These are phyloP conservation scores for Eriosoma lanigerum DNA, from an alignment of 1,140 invertebrate genomes.

Conservation along the genomic window DNA sequence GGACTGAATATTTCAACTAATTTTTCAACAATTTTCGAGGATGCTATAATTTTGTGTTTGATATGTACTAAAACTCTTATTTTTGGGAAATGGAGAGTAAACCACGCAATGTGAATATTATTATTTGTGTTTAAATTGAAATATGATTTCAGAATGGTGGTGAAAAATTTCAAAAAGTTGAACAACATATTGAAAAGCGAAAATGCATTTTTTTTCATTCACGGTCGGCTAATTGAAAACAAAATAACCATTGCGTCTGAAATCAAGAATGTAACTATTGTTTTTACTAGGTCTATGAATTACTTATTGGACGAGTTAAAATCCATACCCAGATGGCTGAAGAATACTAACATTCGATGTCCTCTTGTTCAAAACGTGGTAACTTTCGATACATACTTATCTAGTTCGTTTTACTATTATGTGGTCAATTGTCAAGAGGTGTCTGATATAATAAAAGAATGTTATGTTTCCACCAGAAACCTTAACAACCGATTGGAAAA, in stretches of 20 bases:
- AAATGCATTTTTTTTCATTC: not conserved
- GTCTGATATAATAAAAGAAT: not conserved
- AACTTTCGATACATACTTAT: not conserved
- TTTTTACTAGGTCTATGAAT: not conserved
- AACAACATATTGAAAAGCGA: not conserved
- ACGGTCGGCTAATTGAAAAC: not conserved
- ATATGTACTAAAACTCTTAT: not conserved
- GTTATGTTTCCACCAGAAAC: not conserved
- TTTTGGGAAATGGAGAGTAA: not conserved
- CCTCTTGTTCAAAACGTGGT: not conserved
- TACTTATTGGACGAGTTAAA: not conserved
- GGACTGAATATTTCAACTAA: too few relatives aligned
- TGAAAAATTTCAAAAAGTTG: not conserved
- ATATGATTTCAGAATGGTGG: not conserved
- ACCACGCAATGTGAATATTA: not conserved
- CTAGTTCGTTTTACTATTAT: not conserved
- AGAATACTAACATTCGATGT: not conserved
- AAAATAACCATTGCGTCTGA: not conserved
- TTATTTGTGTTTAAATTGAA: not conserved
- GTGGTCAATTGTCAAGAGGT: not conserved
- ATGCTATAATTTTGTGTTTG: too few relatives aligned
- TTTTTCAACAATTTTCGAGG: too few relatives aligned
- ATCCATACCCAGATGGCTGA: constrained; percentile 13
- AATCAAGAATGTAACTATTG: not conserved
- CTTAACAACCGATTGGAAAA: not conserved